Percentiles rank a stretch among this genome's conserved stretches.
Evolutionary conservation across 2,888 invertebrate genomes (phyloP).

Genomic region (Drosophila mulleri): DNA sequence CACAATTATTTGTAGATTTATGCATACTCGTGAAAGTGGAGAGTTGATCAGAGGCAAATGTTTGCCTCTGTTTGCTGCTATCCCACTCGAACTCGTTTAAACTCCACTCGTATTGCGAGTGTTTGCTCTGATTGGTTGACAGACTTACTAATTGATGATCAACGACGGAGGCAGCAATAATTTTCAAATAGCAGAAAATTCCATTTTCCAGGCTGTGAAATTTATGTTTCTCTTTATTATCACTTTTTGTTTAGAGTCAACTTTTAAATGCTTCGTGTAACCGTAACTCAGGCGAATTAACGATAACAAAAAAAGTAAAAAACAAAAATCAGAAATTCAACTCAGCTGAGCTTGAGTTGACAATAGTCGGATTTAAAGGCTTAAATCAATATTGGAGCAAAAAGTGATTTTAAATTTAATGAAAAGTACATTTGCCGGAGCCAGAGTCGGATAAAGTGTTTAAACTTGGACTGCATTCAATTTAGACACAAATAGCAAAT

Average conservation of each 20-base stretch:
- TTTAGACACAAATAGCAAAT: slow-evolving; percentile 1
- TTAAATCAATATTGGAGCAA: neutral
- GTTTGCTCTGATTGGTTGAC: slow-evolving; percentile 7
- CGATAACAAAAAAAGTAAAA: neutral
- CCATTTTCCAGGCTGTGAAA: neutral
- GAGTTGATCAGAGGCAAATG: slow-evolving; percentile 6
- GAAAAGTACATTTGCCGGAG: neutral
- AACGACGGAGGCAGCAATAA: neutral
- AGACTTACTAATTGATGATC: slow-evolving; percentile 4
- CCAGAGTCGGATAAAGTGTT: neutral
- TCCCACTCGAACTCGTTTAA: neutral
- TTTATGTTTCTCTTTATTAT: slow-evolving; percentile 5
- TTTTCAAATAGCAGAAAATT: neutral
- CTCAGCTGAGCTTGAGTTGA: neutral
- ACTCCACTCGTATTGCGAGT: neutral
- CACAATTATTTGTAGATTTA: slow-evolving; percentile 9
- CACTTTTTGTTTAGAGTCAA: neutral
- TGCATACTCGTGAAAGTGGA: neutral
- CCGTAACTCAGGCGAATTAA: neutral
- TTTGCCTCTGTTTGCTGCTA: neutral
- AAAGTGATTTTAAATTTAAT: neutral
- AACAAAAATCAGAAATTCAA: neutral
- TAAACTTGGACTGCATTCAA: slow-evolving; percentile 5
- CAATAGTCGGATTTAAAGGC: neutral
- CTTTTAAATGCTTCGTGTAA: slow-evolving; percentile 3